phyloP scores from a whole-genome alignment of 2,113 vertebrate species.

The Strix uralensis region DNA sequence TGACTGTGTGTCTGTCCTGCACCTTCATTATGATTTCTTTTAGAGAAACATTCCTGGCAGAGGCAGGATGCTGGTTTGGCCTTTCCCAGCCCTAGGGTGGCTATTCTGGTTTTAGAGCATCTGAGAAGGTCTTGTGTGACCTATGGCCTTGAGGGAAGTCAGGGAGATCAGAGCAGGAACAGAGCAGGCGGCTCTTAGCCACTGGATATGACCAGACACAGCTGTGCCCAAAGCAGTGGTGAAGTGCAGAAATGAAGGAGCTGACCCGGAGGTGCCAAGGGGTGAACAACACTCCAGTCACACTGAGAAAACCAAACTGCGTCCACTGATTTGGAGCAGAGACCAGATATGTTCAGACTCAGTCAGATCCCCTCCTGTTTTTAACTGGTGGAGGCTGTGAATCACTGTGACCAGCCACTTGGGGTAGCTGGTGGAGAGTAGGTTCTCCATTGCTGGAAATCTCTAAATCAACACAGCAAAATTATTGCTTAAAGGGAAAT shows the following conservation, averaged over 20 bases:
- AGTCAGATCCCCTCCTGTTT: neutral
- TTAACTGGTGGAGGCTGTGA: neutral
- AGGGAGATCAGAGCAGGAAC: neutral
- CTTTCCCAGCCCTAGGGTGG: neutral
- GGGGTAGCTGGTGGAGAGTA: neutral
- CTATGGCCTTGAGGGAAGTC: neutral
- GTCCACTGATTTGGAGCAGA: neutral
- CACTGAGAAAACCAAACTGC: neutral
- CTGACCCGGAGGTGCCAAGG: neutral
- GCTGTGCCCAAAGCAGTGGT: neutral
- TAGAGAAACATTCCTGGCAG: neutral
- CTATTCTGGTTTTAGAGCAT: neutral
- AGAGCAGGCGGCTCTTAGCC: neutral
- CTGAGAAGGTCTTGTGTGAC: neutral
- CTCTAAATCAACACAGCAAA: neutral
- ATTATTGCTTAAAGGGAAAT: neutral
- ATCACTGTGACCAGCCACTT: neutral
- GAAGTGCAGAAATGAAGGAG: neutral
- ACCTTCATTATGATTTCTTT: neutral
- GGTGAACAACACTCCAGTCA: neutral
- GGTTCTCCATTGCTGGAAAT: neutral
- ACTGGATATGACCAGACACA: neutral
- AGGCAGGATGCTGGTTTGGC: neutral
- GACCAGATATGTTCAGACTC: neutral
- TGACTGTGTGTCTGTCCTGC: neutral